Percentiles rank a stretch among this genome's conserved stretches.
Evolutionary conservation across 2,797 vertebrate genomes (phyloP).

Genomic region (Taeniopygia guttata): DNA sequence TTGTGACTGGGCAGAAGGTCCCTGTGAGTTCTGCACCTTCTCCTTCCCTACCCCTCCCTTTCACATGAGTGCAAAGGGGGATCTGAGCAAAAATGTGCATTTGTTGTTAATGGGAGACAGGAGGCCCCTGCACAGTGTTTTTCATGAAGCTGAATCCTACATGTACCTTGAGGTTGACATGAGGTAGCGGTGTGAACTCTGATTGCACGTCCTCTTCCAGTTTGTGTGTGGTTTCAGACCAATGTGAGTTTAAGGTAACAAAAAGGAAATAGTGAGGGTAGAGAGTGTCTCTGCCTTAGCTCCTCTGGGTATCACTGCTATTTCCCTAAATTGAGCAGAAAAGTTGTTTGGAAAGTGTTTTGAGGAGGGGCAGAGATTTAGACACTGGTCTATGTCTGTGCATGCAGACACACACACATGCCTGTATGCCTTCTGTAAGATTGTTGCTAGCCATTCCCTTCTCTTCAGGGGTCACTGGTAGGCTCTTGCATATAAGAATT

Average conservation of each 20-base stretch:
- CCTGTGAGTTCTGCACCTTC: neutral
- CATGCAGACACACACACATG: accelerated
- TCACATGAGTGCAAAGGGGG: neutral
- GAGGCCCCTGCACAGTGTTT: neutral
- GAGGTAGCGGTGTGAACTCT: neutral
- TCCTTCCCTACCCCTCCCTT: neutral
- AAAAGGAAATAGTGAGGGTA: neutral
- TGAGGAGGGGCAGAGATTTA: neutral
- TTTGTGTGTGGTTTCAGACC: neutral
- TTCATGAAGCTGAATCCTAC: neutral
- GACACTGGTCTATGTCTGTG: neutral
- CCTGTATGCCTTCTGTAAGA: neutral
- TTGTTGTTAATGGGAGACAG: neutral
- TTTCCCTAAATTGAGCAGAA: neutral
- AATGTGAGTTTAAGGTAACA: neutral
- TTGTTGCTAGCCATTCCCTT: neutral
- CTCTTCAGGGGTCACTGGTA: neutral
- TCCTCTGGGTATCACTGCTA: neutral
- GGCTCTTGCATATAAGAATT: neutral
- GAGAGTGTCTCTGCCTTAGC: neutral
- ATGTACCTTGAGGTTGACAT: neutral
- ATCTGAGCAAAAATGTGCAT: neutral
- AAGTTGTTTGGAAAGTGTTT: neutral
- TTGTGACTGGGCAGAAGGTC: neutral
- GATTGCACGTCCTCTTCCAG: neutral